These are phyloP conservation scores for Mustela lutreola DNA, from an alignment of 2,113 vertebrate species.

Conservation along the genomic window DNA sequence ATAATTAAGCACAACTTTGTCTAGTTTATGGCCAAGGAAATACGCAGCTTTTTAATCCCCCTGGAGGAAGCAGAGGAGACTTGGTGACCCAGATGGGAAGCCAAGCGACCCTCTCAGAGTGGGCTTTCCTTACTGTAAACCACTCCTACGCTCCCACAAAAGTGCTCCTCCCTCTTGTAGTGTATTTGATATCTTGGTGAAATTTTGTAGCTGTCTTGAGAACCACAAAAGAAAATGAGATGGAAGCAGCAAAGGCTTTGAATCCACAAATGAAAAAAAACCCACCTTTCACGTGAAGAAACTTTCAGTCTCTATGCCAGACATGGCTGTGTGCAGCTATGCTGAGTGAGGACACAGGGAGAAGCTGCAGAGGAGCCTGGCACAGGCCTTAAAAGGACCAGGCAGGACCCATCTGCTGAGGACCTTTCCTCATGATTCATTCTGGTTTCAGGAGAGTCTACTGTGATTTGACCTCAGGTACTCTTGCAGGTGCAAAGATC, in stretches of 20 bases:
- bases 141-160: background rate
- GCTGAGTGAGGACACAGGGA: background rate
- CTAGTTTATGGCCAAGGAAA: background rate
- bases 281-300: background rate
- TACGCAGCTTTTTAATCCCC: background rate
- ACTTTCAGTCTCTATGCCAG: background rate
- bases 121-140: background rate
- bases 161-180: background rate
- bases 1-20: background rate
- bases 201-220: background rate
- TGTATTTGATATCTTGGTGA: background rate
- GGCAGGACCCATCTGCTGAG: background rate
- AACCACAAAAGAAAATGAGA: background rate
- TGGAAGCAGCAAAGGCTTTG: background rate
- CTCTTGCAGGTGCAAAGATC: background rate
- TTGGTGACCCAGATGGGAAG: background rate
- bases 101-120: background rate
- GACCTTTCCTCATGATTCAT: background rate
- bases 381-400: background rate
- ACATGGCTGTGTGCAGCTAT: background rate
- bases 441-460: background rate
- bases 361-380: background rate
- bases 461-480: background rate
- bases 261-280: background rate
- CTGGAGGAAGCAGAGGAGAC: background rate